Evolutionary conservation across 2,888 invertebrate genomes (phyloP).

Genomic region (Cremastobaeus sp.): DNA sequence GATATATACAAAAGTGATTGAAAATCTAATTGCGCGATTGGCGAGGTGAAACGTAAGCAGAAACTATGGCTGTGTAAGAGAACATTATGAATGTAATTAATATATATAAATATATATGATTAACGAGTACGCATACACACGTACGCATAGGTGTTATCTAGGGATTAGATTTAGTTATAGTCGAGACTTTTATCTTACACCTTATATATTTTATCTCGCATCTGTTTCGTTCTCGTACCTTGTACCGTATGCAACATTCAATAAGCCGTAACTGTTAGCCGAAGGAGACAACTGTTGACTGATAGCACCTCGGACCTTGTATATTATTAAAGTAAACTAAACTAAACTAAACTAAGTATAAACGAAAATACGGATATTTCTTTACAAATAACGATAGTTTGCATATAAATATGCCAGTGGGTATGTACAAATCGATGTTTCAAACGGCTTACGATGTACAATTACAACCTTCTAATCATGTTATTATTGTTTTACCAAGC

Average conservation of each 20-base stretch:
- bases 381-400: slow-evolving; percentile 74
- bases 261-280: neutral
- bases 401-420: slow-evolving; percentile 72
- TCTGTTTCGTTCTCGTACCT: slow-evolving; percentile 66
- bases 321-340: too few species aligned
- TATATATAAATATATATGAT: too few species aligned
- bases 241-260: slow-evolving; percentile 35
- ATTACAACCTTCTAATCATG: too few species aligned
- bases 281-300: slow-evolving; percentile 51
- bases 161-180: slow-evolving; percentile 75
- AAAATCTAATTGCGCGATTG: slow-evolving; percentile 36
- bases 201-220: too few species aligned
- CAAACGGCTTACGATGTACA: slow-evolving; percentile 14
- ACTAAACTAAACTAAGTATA: slow-evolving; percentile 72
- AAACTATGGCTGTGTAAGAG: slow-evolving; percentile 78
- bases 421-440: slow-evolving; percentile 69
- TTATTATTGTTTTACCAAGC: too few species aligned
- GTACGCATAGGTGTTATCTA: slow-evolving; percentile 77
- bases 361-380: slow-evolving; percentile 75
- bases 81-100: slow-evolving; percentile 77
- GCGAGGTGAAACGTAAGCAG: slow-evolving; percentile 66
- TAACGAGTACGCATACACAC: too few species aligned
- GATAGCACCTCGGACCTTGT: slow-evolving; percentile 70
- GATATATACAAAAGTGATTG: slow-evolving; percentile 20
- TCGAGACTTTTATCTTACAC: too few species aligned